These are phyloP conservation scores for Zapornia atra DNA, from an alignment of 2,113 vertebrate genomes.

Conservation along the genomic window DNA sequence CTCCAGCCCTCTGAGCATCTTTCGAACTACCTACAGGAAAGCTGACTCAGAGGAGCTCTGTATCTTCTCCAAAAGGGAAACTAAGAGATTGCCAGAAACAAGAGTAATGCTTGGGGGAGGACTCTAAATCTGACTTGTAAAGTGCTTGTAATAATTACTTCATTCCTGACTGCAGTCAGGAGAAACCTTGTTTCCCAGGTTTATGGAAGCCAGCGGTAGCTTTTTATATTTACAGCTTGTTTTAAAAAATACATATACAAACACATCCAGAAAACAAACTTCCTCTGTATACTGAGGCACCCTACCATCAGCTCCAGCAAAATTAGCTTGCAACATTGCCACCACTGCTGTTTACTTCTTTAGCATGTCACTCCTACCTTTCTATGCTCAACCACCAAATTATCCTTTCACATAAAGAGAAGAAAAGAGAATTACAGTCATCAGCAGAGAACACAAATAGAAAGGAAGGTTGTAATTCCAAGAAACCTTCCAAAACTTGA, in stretches of 20 bases:
- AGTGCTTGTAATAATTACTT: neutral
- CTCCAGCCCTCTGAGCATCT: too few species aligned
- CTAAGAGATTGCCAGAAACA: neutral
- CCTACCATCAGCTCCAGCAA: neutral
- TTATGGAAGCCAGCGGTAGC: neutral
- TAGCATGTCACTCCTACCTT: neutral
- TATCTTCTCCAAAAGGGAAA: neutral
- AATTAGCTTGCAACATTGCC: neutral
- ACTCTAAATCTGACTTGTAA: neutral
- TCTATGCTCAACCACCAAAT: conserved; percentile 4
- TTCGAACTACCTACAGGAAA: neutral
- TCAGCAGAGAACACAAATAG: neutral
- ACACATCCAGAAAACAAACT: neutral
- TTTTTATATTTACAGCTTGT: neutral
- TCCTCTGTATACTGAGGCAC: neutral
- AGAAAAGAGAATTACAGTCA: neutral
- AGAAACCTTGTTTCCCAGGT: neutral
- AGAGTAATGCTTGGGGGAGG: neutral
- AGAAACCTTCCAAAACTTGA: neutral
- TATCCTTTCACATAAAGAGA: neutral
- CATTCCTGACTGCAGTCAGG: neutral
- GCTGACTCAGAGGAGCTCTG: neutral
- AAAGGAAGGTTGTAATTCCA: neutral
- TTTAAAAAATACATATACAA: neutral
- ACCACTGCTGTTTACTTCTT: neutral